Conservation (phyloP, 35 echinoderm and acorn worm genomes). For the Apostichopus japonicus region DNA sequence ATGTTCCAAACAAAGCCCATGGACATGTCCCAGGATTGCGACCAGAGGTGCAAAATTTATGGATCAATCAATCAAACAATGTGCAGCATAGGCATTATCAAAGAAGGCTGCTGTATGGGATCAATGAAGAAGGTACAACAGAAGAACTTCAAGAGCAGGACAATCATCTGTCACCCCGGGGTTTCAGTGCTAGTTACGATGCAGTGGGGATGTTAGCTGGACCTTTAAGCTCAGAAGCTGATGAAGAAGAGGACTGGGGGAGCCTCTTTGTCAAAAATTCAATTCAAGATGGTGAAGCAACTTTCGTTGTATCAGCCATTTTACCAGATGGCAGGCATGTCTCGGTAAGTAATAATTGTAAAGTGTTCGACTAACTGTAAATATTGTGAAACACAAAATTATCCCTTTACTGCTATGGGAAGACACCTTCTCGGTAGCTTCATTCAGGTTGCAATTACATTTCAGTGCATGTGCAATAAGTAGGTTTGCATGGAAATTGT, state of each 20-base stretch:
- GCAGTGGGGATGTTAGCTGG: conserved; percentile 4
- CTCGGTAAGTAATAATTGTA: neutral
- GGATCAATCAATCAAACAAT: conserved; percentile 4
- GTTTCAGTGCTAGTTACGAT: conserved; percentile 27
- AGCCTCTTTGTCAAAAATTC: conserved; percentile 28
- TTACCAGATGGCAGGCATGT: conserved; percentile 49
- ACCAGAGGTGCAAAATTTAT: conserved; percentile 18
- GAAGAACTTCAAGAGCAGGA: neutral
- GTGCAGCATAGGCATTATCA: conserved; percentile 8
- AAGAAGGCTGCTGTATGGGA: neutral
- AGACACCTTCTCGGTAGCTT: too few species aligned
- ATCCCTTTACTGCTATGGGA: too few species aligned
- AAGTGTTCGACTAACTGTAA: too few species aligned
- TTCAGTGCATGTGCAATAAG: too few species aligned
- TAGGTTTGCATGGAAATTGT: too few species aligned
- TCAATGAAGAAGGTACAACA: neutral
- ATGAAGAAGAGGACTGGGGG: conserved; percentile 47
- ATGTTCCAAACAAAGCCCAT: neutral
- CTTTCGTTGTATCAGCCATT: conserved; percentile 3
- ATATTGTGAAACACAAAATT: too few species aligned
- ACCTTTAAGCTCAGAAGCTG: neutral
- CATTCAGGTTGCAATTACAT: too few species aligned
- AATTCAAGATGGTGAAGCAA: neutral
- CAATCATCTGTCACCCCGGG: neutral
- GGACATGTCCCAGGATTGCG: neutral